Conservation (phyloP, 2,113 vertebrate species). For the Chloroceryle aenea region DNA sequence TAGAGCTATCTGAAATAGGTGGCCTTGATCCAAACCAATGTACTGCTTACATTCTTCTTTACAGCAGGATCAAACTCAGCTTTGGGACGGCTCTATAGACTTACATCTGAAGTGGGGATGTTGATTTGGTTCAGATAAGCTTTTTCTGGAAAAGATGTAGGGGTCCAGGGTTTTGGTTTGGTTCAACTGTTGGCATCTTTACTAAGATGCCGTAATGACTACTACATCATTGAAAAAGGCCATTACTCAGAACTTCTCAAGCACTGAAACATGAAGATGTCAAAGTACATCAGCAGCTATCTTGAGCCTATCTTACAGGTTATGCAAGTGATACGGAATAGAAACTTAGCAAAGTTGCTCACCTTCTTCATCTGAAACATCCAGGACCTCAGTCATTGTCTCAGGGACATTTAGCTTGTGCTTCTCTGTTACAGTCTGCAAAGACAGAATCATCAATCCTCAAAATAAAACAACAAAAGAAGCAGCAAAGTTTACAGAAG, state of each 20-base stretch:
- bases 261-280: not conserved
- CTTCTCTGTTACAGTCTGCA: conserved; percentile 96
- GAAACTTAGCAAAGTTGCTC: conserved; percentile 42
- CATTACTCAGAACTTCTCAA: not conserved
- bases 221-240: not conserved
- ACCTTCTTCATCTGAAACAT: conserved; percentile 99
- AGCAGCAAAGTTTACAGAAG: not conserved
- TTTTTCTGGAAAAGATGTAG: not conserved
- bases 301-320: not conserved
- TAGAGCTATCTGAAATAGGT: not conserved
- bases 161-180: not conserved
- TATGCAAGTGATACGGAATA: not conserved
- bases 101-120: not conserved
- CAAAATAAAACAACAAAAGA: not conserved
- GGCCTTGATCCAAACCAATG: not conserved
- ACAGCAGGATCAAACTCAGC: not conserved
- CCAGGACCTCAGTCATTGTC: conserved; percentile 97
- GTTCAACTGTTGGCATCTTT: not conserved
- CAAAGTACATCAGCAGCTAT: not conserved
- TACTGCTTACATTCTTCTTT: not conserved
- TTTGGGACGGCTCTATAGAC: not conserved
- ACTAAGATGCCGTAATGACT: not conserved
- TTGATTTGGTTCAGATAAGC: not conserved
- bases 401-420: conserved; percentile 98
- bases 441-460: conserved; percentile 29